phyloP scores from a whole-genome alignment of 2,888 invertebrate genomes.

The Synergus laeviventris region DNA sequence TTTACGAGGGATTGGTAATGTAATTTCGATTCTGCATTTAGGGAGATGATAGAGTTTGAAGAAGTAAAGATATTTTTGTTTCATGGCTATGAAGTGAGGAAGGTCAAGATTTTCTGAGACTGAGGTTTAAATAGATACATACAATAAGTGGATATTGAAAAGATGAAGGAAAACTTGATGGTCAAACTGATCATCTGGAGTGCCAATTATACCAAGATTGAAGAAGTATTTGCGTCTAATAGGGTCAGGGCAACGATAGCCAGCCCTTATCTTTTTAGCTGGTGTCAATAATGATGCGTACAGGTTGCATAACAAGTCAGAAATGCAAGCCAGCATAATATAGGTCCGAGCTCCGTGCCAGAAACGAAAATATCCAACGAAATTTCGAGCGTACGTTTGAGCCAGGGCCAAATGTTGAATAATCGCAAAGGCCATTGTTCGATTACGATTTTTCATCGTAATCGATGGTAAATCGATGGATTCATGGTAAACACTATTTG shows the following conservation, averaged over 20 bases:
- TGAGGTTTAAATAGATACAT: background rate
- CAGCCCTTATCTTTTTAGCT: slow-evolving; percentile 45
- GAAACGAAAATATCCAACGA: slow-evolving; percentile 71
- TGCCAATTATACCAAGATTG: too few species aligned
- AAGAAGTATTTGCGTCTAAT: slow-evolving; percentile 5
- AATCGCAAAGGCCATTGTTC: slow-evolving; percentile 54
- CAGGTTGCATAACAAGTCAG: slow-evolving; percentile 51
- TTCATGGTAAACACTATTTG: background rate
- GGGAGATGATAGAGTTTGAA: too few species aligned
- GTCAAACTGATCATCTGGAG: too few species aligned
- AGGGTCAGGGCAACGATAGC: slow-evolving; percentile 31
- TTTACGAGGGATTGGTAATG: slow-evolving; percentile 14
- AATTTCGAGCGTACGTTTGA: slow-evolving; percentile 51
- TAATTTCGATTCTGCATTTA: too few species aligned
- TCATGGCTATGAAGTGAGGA: background rate
- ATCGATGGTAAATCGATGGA: too few species aligned
- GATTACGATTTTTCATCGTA: too few species aligned
- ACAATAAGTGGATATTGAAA: background rate
- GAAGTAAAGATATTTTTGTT: background rate
- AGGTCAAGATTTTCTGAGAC: background rate
- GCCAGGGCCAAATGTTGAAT: slow-evolving; percentile 57
- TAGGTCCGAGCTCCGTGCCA: slow-evolving; percentile 73
- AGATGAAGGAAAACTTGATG: background rate
- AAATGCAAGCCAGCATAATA: slow-evolving; percentile 56
- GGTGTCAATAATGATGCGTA: slow-evolving; percentile 43